Conservation (phyloP, 1,140 invertebrate genomes). For the Tachypleus tridentatus region DNA sequence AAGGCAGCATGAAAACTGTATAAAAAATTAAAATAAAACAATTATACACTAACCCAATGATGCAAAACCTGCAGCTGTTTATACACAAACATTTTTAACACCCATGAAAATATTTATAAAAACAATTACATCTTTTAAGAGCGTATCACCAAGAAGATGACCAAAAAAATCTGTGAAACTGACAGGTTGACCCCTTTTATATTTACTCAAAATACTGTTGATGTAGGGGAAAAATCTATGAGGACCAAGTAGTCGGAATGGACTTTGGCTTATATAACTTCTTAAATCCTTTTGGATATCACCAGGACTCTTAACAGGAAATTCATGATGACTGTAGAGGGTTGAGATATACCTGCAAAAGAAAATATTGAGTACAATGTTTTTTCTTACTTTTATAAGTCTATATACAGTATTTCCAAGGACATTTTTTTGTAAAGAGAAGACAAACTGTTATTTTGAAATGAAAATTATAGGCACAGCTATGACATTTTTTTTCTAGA, state of each 20-base stretch:
- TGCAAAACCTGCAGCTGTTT: no score
- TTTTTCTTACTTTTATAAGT: no score
- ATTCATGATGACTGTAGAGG: constrained; percentile 22
- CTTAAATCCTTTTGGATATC: constrained; percentile 35
- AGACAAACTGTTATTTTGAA: no score
- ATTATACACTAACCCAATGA: no score
- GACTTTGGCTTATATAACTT: constrained; percentile 33
- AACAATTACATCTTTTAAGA: constrained; percentile 34
- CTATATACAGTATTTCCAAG: no score
- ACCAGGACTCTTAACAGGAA: constrained; percentile 22
- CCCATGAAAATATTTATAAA: background rate
- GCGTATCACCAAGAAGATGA: constrained; percentile 37
- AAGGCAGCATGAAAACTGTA: no score
- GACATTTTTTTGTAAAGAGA: no score
- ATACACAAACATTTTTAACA: background rate
- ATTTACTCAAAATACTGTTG: constrained; percentile 33
- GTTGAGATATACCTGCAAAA: constrained; percentile 33
- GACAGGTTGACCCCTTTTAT: constrained; percentile 36
- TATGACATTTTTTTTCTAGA: no score
- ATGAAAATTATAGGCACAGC: no score
- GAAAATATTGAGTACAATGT: background rate
- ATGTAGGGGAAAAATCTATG: constrained; percentile 32
- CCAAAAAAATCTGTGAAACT: constrained; percentile 42
- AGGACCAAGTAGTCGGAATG: constrained; percentile 31
- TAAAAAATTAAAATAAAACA: no score